phyloP scores from a whole-genome alignment of 2,113 vertebrate genomes.

The Peromyscus leucopus region DNA sequence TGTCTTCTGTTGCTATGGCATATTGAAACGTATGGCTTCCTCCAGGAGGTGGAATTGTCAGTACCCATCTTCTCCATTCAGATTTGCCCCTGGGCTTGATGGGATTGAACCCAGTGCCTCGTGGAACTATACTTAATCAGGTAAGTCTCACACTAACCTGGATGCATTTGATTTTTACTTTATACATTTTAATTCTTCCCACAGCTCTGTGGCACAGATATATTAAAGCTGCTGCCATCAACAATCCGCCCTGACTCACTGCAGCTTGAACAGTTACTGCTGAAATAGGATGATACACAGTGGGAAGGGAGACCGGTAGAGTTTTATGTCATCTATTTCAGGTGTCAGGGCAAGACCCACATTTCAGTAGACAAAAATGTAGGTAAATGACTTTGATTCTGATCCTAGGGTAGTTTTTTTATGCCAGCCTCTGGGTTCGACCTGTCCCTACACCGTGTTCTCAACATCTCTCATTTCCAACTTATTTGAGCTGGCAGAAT shows the following conservation, averaged over 20 bases:
- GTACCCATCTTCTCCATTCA: neutral
- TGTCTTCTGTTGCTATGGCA: conserved; percentile 65
- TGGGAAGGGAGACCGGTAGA: conserved; percentile 51
- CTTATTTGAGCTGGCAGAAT: conserved; percentile 24
- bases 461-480: conserved; percentile 43
- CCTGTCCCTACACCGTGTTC: conserved; percentile 33
- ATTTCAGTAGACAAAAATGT: conserved; percentile 64
- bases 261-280: conserved; percentile 62
- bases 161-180: conserved; percentile 70
- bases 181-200: conserved; percentile 67
- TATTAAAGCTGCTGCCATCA: conserved; percentile 62
- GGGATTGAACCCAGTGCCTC: conserved; percentile 25
- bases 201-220: conserved; percentile 54
- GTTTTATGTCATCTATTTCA: conserved; percentile 62
- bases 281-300: conserved; percentile 41
- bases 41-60: neutral
- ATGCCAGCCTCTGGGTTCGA: neutral
- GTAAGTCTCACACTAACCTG: conserved; percentile 50
- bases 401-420: conserved; percentile 5
- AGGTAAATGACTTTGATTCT: conserved; percentile 54
- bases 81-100: neutral
- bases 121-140: conserved; percentile 58
- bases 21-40: conserved; percentile 55
- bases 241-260: conserved; percentile 63
- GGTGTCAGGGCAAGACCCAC: conserved; percentile 54